Base-by-base conservation (phyloP, 2,888 invertebrate genomes). In the Protophormia terraenovae region DNA sequence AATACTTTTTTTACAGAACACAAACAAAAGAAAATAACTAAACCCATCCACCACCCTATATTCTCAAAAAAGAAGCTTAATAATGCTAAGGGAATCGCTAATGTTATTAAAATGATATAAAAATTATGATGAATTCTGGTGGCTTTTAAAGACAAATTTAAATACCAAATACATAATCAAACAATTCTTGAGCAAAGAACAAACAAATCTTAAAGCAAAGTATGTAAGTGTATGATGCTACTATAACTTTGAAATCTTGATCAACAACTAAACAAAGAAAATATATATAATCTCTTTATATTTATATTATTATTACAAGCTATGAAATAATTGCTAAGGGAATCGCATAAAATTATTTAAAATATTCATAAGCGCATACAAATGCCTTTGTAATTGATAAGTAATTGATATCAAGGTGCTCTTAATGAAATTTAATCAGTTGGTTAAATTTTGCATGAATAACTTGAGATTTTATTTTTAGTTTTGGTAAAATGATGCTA, bases 71-170 rank as follows among this genome's bases (percentile, higher is more conserved):
- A 83, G 82, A 78, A 82, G 82, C 82, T 82, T 78, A 69, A 66
- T 66, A 60, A 64, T 85, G 85, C 85, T 85, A 85, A 85, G 85
- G 85, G 85, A 85, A 85, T 85, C 82, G 82, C 85, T 82, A 41
- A 85, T 66, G 69, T 78, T 82, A 82, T 58, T 58, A 85, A 81
- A 60, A 55, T 60, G 72, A 80, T 73, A 47, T 45, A n/a, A n/a
- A 41, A n/a, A n/a, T 41, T 41, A n/a, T 64, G 76, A 67, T 50
- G 38, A 73, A 47, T 62, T 62, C 24, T 75, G 78, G 78, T 85
- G 82, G 80, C 71, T 45, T 41, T 38, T 35, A 19, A n/a, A 27
- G 4, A 8, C 19, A 71, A 50, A 41, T 50, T 8, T 29, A 67
- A 53, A 55, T 22, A 35, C 29, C 38, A 38, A 58, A 45, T 66